Percentiles rank a stretch among this genome's conserved stretches.
Evolutionary conservation across 92 coral and sea anemone genomes (phyloP).

Genomic region (Scolanthus callimorphus): DNA sequence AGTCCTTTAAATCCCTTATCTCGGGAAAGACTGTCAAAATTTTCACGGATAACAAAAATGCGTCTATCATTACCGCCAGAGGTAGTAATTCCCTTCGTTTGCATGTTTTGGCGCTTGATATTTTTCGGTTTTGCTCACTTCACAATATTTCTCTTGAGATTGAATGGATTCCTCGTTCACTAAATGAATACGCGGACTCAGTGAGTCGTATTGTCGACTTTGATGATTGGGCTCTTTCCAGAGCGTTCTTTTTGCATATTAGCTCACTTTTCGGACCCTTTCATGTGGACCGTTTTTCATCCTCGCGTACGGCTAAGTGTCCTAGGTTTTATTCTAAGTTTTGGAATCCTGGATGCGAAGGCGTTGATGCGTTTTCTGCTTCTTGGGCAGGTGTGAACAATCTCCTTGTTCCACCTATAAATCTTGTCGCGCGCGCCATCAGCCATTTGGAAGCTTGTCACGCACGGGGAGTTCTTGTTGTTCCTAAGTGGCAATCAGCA

Average conservation of each 20-base stretch:
- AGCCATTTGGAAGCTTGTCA: neutral
- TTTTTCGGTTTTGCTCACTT: conserved; percentile 21
- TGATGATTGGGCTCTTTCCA: conserved; percentile 21
- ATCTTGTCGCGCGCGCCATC: conserved; percentile 7
- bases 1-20: conserved; percentile 17
- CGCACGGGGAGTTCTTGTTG: conserved; percentile 3
- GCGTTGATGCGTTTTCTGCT: conserved; percentile 11
- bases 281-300: conserved; percentile 16
- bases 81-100: conserved; percentile 21
- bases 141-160: conserved; percentile 8
- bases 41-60: conserved; percentile 23
- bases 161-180: conserved; percentile 24
- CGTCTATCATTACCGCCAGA: conserved; percentile 16
- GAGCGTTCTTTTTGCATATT: conserved; percentile 2
- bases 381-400: conserved; percentile 22
- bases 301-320: conserved; percentile 7
- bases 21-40: conserved; percentile 14
- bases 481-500: conserved; percentile 21
- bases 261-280: conserved; percentile 9
- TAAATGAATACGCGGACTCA: conserved; percentile 14
- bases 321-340: conserved; percentile 16
- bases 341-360: conserved; percentile 7
- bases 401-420: conserved; percentile 6
- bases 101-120: conserved; percentile 24
- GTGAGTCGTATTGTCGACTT: conserved; percentile 22